Evolutionary conservation across 2,113 vertebrate species (phyloP).

Genomic region (Osmerus eperlanus): DNA sequence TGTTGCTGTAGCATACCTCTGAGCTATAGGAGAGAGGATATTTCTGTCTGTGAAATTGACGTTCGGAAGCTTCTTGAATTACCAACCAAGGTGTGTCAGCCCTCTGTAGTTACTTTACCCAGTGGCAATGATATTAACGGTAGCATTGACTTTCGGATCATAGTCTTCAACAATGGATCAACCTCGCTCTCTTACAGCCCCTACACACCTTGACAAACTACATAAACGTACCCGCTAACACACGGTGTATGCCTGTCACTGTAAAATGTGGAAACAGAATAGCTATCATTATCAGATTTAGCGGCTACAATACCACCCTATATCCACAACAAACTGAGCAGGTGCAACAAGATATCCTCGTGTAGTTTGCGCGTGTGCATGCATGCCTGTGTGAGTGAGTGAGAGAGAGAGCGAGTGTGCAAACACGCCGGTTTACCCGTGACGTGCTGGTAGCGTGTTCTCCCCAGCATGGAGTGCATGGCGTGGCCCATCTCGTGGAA

Average conservation of each 20-base stretch:
- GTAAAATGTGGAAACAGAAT: constrained; percentile 12
- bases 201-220: constrained; percentile 12
- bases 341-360: too few relatives aligned
- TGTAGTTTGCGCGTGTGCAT: too few relatives aligned
- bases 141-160: background rate
- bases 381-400: too few relatives aligned
- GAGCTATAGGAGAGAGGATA: constrained; percentile 12
- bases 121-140: constrained; percentile 12
- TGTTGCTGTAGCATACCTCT: background rate
- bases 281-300: constrained; percentile 20
- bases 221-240: constrained; percentile 20
- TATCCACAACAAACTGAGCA: background rate
- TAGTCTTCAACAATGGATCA: constrained; percentile 25
- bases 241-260: constrained; percentile 11
- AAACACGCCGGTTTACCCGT: constrained; percentile 74
- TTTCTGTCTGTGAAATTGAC: constrained; percentile 28
- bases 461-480: constrained; percentile 98
- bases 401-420: background rate
- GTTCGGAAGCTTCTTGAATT: constrained; percentile 26
- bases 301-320: background rate
- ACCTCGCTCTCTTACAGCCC: constrained; percentile 19
- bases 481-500: constrained; percentile 99
- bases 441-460: constrained; percentile 93
- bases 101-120: constrained; percentile 29
- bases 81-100: constrained; percentile 15